These are phyloP conservation scores for Drosophila pseudoananassae DNA, from an alignment of 1,140 invertebrate genomes.

Conservation along the genomic window DNA sequence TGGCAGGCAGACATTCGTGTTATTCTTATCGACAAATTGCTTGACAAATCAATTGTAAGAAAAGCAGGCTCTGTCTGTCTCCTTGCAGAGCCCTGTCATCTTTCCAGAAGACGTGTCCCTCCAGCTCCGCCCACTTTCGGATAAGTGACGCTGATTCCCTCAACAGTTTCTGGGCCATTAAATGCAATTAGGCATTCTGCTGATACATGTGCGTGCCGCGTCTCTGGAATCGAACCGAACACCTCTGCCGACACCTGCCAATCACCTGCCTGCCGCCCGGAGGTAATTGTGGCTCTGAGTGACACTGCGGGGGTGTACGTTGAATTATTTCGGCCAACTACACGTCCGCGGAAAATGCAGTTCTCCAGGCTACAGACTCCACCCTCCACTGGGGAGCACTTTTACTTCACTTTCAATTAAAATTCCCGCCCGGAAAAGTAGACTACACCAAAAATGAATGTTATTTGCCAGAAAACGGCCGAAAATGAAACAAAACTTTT, in stretches of 20 bases:
- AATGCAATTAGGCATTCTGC: conserved; percentile 4
- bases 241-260: conserved; percentile 7
- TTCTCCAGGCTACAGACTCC: neutral
- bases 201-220: neutral
- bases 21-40: no score
- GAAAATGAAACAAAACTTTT: conserved; percentile 18
- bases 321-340: conserved; percentile 12
- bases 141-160: neutral
- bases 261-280: conserved; percentile 9
- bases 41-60: no score
- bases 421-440: conserved; percentile 12
- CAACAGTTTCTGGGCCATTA: neutral
- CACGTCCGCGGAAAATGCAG: conserved; percentile 8
- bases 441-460: neutral
- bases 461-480: neutral
- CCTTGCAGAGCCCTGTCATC: neutral
- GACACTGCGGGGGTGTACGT: conserved; percentile 3
- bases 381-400: neutral
- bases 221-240: neutral
- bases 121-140: neutral
- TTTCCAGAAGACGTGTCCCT: neutral
- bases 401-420: conserved; percentile 16
- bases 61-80: no score
- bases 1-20: no score
- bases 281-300: conserved; percentile 2